Evolutionary conservation across 2,113 vertebrate species (phyloP).

Genomic region (Sarotherodon lohbergeri): DNA sequence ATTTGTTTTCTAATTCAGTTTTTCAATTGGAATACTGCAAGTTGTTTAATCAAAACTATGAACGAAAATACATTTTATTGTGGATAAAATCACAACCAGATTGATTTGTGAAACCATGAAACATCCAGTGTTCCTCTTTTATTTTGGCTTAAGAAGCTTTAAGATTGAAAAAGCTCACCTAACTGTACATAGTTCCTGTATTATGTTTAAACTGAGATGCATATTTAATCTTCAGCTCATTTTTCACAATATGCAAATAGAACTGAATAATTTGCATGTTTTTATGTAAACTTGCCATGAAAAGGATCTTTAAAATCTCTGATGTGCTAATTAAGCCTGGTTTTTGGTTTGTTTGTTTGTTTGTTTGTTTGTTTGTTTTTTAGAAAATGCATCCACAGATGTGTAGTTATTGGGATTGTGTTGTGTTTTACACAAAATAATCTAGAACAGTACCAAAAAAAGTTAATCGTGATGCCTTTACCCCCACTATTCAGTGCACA

Average conservation of each 20-base stretch:
- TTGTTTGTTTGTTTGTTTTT: not conserved
- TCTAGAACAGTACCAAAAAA: not conserved
- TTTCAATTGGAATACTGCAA: not conserved
- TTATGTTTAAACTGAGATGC: fast-evolving
- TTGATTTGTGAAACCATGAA: not conserved
- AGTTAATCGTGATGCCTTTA: not conserved
- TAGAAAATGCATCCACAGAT: not conserved
- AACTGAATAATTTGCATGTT: not conserved
- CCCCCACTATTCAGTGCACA: not conserved
- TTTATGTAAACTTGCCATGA: not conserved
- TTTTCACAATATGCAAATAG: not conserved
- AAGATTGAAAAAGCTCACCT: fast-evolving
- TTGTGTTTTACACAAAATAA: not conserved
- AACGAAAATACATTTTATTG: fast-evolving
- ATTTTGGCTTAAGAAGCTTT: fast-evolving
- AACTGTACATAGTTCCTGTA: not conserved
- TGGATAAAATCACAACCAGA: not conserved
- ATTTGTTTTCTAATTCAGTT: not conserved
- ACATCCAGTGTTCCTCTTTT: not conserved
- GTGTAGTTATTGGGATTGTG: not conserved
- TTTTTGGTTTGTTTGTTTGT: not conserved
- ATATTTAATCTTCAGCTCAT: not conserved
- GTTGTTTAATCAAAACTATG: not conserved
- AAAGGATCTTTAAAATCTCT: fast-evolving
- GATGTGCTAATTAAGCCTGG: not conserved